phyloP scores from a whole-genome alignment of 2,888 invertebrate species.

The Molanna angustata region DNA sequence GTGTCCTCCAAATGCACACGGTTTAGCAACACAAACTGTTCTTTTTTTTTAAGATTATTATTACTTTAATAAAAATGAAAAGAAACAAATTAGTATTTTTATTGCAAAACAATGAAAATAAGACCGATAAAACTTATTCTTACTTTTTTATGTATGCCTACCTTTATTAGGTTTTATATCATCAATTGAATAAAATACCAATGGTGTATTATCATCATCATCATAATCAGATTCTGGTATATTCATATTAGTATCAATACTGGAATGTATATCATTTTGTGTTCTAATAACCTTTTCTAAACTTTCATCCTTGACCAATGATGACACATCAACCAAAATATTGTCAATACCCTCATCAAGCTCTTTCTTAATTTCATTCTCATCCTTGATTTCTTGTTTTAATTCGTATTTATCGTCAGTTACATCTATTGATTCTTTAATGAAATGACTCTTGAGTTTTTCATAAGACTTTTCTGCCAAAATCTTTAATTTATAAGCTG shows the following conservation, averaged over 20 bases:
- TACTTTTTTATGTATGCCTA: too few species aligned
- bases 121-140: too few species aligned
- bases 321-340: neutral
- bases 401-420: neutral
- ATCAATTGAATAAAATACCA: neutral
- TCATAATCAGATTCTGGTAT: slow-evolving; percentile 7
- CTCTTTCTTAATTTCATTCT: slow-evolving; percentile 1
- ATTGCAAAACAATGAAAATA: too few species aligned
- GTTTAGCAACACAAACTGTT: too few species aligned
- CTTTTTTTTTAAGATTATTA: too few species aligned
- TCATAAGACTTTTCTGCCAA: slow-evolving; percentile 19
- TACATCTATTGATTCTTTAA: neutral
- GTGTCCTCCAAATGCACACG: too few species aligned
- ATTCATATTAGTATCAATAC: too few species aligned
- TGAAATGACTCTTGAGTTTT: neutral
- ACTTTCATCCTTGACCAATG: neutral
- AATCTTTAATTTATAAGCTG: slow-evolving; percentile 19
- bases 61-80: too few species aligned
- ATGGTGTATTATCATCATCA: slow-evolving; percentile 1
- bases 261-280: neutral
- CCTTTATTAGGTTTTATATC: too few species aligned
- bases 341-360: neutral
- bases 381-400: neutral
- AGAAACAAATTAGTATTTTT: too few species aligned
- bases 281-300: neutral